Evolutionary conservation across 2,797 vertebrate genomes (phyloP).

Genomic region (Anguilla obscura): DNA sequence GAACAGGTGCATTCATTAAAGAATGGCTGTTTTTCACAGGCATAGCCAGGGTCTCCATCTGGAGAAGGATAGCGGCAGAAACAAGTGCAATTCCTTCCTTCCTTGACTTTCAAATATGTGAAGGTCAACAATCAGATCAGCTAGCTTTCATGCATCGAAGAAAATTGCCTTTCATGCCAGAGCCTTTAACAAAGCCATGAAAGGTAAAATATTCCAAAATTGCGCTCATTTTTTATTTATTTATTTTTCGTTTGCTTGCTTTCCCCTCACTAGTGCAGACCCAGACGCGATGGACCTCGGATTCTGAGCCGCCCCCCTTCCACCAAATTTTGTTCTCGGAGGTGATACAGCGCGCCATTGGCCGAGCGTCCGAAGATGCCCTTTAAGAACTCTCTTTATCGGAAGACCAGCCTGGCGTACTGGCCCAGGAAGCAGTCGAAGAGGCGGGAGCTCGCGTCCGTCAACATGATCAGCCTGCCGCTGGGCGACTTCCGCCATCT

Average conservation of each 20-base stretch:
- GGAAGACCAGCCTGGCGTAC: conserved; percentile 59
- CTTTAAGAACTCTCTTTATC: conserved; percentile 61
- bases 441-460: conserved; percentile 68
- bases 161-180: conserved; percentile 11
- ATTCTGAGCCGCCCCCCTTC: conserved; percentile 23
- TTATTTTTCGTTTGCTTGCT: conserved; percentile 24
- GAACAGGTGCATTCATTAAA: conserved; percentile 62
- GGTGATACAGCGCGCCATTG: neutral
- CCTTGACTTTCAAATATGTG: conserved; percentile 21
- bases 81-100: conserved; percentile 31
- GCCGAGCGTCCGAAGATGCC: conserved; percentile 62
- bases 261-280: neutral
- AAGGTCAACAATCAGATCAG: conserved; percentile 30
- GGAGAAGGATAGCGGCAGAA: conserved; percentile 41
- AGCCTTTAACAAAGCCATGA: neutral
- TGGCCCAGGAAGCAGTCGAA: conserved; percentile 70
- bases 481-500: conserved; percentile 78
- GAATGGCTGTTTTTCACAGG: conserved; percentile 44
- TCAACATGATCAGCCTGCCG: conserved; percentile 82
- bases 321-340: neutral
- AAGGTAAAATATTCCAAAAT: conserved; percentile 26
- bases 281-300: conserved; percentile 47
- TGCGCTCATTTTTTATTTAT: neutral
- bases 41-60: conserved; percentile 49
- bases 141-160: conserved; percentile 13